Evolutionary conservation across 2,888 invertebrate species (phyloP), one percentile per base, ranked within the genome.

Genomic region (Xestoiulus laeticollis): DNA sequence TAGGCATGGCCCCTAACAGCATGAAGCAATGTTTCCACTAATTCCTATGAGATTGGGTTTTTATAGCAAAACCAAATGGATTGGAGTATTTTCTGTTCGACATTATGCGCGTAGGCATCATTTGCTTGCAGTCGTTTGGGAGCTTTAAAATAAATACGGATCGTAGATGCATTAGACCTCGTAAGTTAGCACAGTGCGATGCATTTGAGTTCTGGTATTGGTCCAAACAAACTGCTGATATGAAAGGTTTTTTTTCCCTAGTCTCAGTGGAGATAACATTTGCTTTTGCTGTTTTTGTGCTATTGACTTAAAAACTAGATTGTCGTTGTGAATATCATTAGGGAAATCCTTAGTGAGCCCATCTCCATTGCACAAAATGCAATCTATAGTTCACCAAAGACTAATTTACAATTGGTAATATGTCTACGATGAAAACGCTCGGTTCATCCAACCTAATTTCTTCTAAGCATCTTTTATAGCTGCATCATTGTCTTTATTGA

Each of bases 31-130:
- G 78, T 78, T 78, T 14, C 78, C 30, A 78, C 78, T 78, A 78
- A 78, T 78, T 78, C 78, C 78, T 78, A 14, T 78, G 78, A 78
- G 78, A 78, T 78, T 78, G 78, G 12, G 78, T 78, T 78, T 78
- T 78, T 78, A 78, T 78, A 78, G 78, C 78, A 78, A 78, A 78
- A 78, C 78, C 78, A 78, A 78, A 78, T 78, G 78, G 78, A 78
- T 78, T 78, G 78, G 78, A 78, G 78, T 78, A 78, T 78, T 78
- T 78, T 68, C 14, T 78, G 78, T 78, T 30, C 78, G 78, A 14
- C 78, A 78, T 78, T 78, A 78, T 78, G 22, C 22, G 78, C 78
- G 78, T 30, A 78, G 78, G 78, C 78, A 78, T 78, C 78, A 78
- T 78, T 78, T 78, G 78, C 78, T 78, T 0, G 78, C 30, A 78